phyloP scores from a whole-genome alignment of 2,113 vertebrate species.

The Apteryx owenii region DNA sequence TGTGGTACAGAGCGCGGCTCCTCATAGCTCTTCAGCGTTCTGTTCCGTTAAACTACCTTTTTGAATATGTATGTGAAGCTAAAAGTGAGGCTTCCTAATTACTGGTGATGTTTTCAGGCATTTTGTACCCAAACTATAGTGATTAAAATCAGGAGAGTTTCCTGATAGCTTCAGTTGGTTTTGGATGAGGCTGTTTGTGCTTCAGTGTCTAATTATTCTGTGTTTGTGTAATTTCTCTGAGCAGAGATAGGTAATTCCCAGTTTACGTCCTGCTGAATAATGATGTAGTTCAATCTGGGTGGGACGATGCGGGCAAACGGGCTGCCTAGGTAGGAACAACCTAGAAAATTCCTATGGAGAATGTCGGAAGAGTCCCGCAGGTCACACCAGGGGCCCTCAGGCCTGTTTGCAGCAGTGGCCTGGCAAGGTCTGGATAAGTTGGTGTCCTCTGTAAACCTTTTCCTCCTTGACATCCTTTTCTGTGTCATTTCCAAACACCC shows the following conservation, averaged over 20 bases:
- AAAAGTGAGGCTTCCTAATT: background rate
- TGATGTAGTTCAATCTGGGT: background rate
- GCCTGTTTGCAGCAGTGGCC: background rate
- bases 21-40: accelerated
- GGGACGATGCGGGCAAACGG: accelerated
- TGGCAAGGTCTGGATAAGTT: no score
- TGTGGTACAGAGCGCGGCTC: background rate
- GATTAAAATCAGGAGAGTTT: background rate
- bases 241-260: background rate
- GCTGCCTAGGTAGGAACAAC: background rate
- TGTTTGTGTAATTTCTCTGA: background rate
- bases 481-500: background rate
- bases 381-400: background rate
- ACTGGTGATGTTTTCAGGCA: background rate
- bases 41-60: background rate
- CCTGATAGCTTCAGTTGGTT: background rate
- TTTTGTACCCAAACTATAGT: background rate
- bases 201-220: background rate
- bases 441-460: background rate
- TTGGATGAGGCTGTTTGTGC: background rate
- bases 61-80: background rate
- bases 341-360: background rate
- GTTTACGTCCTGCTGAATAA: background rate
- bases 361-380: background rate
- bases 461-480: background rate